A percentile compares a stretch with the other conserved stretches of the same genome.
These are phyloP conservation scores for Alsophila aescularia DNA, from an alignment of 2,888 invertebrate genomes.

Conservation along the genomic window DNA sequence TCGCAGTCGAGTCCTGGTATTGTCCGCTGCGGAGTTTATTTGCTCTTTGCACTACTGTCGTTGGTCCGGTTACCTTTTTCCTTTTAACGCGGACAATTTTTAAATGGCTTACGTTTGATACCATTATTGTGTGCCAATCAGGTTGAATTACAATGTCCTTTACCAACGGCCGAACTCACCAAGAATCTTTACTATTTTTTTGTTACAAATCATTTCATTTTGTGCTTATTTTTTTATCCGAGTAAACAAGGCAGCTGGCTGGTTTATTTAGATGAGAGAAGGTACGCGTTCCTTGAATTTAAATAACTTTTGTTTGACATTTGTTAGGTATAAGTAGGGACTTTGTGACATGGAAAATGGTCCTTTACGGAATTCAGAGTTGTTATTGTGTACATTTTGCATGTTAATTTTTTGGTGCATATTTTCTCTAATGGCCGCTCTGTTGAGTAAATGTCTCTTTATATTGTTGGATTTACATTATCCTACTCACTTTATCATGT, in stretches of 20 bases:
- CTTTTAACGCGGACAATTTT: conserved; percentile 81
- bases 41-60: conserved; percentile 72
- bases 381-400: conserved; percentile 27
- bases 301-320: conserved; percentile 66
- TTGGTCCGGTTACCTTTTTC: conserved; percentile 65
- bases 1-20: conserved; percentile 73
- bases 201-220: conserved; percentile 77
- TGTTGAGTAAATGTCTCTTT: neutral
- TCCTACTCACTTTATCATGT: neutral
- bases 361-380: conserved; percentile 29
- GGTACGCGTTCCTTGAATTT: conserved; percentile 64
- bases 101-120: conserved; percentile 83
- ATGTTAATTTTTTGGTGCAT: conserved; percentile 12
- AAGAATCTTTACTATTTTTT: conserved; percentile 74
- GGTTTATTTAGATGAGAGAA: conserved; percentile 76
- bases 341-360: conserved; percentile 31
- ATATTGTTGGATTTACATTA: neutral
- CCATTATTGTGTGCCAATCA: conserved; percentile 85
- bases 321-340: conserved; percentile 43
- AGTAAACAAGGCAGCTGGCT: conserved; percentile 74
- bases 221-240: conserved; percentile 60
- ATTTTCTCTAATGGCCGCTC: neutral
- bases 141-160: conserved; percentile 84
- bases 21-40: conserved; percentile 75
- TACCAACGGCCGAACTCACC: conserved; percentile 75